These are phyloP conservation scores for Gastrophysa polygoni DNA, from an alignment of 2,888 invertebrate species.

Conservation along the genomic window DNA sequence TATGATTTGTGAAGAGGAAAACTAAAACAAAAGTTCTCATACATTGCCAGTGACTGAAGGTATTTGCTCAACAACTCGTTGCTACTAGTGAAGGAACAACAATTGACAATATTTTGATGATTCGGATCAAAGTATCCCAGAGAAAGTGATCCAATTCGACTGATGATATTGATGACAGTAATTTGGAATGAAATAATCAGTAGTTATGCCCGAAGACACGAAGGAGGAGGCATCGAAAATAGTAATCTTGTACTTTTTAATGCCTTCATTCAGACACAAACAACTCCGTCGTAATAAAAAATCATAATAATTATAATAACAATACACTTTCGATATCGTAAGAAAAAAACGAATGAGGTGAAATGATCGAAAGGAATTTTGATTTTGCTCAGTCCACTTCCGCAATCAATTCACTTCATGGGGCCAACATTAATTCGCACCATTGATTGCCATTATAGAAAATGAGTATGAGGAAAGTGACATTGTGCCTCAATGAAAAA, in stretches of 20 bases:
- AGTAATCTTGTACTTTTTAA: slow-evolving; percentile 21
- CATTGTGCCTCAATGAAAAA: no score
- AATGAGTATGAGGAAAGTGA: no score
- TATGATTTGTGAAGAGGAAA: no score
- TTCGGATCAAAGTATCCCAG: background rate
- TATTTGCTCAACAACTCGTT: no score
- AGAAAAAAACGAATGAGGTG: slow-evolving; percentile 17
- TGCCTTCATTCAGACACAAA: slow-evolving; percentile 20
- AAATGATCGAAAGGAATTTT: slow-evolving; percentile 11
- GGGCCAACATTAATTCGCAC: background rate
- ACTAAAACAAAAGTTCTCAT: no score
- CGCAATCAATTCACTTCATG: slow-evolving; percentile 16
- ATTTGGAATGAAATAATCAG: background rate
- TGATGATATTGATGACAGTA: background rate
- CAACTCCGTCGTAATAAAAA: slow-evolving; percentile 3
- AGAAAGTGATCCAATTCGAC: background rate
- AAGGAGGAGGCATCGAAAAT: no score
- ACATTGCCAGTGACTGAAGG: no score
- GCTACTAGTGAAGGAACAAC: no score
- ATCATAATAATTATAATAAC: background rate
- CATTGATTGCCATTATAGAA: no score
- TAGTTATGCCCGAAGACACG: no score
- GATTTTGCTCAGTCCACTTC: background rate
- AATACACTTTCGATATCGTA: slow-evolving; percentile 12
- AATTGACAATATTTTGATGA: no score